These are phyloP conservation scores for Macrophya annulata DNA, from an alignment of 2,888 invertebrate species.

Conservation along the genomic window DNA sequence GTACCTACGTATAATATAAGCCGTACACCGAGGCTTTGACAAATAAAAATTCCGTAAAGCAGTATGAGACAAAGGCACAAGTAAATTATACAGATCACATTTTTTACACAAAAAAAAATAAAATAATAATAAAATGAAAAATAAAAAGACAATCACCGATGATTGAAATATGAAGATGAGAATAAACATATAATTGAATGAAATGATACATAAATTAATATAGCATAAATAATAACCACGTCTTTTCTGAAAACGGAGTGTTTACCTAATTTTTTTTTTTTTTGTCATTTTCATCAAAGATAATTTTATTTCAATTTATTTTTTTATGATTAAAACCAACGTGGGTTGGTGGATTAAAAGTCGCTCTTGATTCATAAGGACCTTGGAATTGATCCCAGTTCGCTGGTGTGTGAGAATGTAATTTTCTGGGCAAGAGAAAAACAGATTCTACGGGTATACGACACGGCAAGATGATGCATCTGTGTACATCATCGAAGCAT, in stretches of 20 bases:
- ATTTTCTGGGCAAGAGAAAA: background rate
- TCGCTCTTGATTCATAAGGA: background rate
- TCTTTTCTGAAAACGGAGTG: background rate
- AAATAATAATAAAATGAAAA: too few species aligned
- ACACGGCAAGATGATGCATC: background rate
- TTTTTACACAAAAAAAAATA: background rate
- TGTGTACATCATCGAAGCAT: background rate
- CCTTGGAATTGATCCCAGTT: background rate
- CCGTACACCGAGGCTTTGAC: background rate
- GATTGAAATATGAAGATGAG: background rate
- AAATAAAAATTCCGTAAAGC: background rate
- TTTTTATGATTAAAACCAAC: background rate
- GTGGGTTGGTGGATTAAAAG: constrained; percentile 24
- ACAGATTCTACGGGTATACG: background rate
- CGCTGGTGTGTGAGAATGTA: background rate
- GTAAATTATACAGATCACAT: background rate
- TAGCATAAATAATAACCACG: background rate
- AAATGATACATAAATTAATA: background rate
- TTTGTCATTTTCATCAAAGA: background rate
- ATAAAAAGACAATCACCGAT: background rate
- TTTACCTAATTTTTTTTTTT: background rate
- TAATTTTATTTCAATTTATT: background rate
- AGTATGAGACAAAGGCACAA: background rate
- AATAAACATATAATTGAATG: background rate
- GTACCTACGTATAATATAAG: background rate